Evolutionary conservation across 2,797 vertebrate species (phyloP), one percentile per base, ranked within the genome.

Genomic region (Pseudochromis fuscus): DNA sequence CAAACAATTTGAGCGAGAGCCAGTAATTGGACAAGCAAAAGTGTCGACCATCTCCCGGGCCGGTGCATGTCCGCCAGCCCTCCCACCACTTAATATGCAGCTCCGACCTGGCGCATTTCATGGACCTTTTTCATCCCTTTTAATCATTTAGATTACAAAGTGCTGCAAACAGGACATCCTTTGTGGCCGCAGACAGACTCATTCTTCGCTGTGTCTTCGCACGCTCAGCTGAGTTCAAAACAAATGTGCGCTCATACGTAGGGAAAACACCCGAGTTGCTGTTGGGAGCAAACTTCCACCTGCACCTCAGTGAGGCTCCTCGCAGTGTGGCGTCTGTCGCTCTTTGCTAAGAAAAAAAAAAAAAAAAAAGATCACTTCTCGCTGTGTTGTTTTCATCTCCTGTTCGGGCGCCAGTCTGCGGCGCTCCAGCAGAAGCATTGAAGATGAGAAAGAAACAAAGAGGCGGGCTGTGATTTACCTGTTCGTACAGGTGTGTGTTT

Each of bases 1-100:
- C 93, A 91, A 93, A 90, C 92, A 92, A 91, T 88, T 86, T 93
- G 92, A 92, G 82, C 83, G 24, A 76, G 88, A 79, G 91, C 90
- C 92, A 90, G 87, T 93, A 94, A 93, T 92, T 93, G 93, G 92
- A 91, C 89, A 87, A 91, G 86, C 86, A 88, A 91, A 87, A 87
- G 88, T 85, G 86, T 87, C 79, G 82, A 81, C 82, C 86, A 88
- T 86, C 81, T 89, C 87, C 89, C 86, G 68, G n/a, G 84, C 84
- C 52, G 84, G 64, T 84, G 80, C 79, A 35, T 87, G 87, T 88
- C 84, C 84, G 83, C 85, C 78, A 72, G 76, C 51, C 70, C 67
- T 75, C 63, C 77, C 67, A 3, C 84, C 79, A 81, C 88, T 93
- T 91, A 85, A 85, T 86, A 93, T 91, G 86, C 91, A 87, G 81